Evolutionary conservation across 2,888 invertebrate genomes (phyloP), one percentile per base, ranked within the genome.

Genomic region (Gymnosoma rotundatum): DNA sequence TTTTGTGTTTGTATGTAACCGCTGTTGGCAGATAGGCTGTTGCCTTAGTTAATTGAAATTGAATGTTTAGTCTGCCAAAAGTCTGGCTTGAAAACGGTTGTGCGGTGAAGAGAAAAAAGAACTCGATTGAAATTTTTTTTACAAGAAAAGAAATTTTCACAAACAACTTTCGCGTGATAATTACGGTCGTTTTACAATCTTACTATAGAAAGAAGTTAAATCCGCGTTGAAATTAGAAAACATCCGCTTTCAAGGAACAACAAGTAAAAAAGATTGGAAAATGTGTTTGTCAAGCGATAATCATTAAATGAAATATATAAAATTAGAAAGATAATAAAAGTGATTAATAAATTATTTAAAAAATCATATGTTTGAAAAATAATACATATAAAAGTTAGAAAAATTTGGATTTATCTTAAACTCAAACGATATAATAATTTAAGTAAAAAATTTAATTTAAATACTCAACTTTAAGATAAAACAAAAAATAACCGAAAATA

Each of bases 41-140:
- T 74, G 78, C 74, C 64, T 74, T 64, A 70, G 74, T 78, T 78
- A 78, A 84, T 81, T 84, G 81, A 81, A 84, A 84, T 54, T 75
- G 70, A 78, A 83, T 64, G 83, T 87, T 90, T 88, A 90, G 90
- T 90, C 91, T 90, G 89, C 89, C 89, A 86, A 87, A 89, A 90
- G 90, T 89, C 89, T 88, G 88, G 87, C 88, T 89, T 87, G 88
- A 86, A 89, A 88, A 88, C 90, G 90, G 90, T 90, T 88, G 90
- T 89, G 78, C 70, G 70, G 75, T 72, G 21, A 32, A 20, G 16
- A 81, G 14, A 81, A 74, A 63, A 54, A 58, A 74, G 45, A 32
- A 54, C 48, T 60, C 61, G 48, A 54, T 4, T 9, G 18, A 20
- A 50, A 36, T 12, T 10, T 56, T 70, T 32, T 32, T 54, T 32